phyloP scores from a whole-genome alignment of 2,888 invertebrate species.

The Lycocerus yunnanus region DNA sequence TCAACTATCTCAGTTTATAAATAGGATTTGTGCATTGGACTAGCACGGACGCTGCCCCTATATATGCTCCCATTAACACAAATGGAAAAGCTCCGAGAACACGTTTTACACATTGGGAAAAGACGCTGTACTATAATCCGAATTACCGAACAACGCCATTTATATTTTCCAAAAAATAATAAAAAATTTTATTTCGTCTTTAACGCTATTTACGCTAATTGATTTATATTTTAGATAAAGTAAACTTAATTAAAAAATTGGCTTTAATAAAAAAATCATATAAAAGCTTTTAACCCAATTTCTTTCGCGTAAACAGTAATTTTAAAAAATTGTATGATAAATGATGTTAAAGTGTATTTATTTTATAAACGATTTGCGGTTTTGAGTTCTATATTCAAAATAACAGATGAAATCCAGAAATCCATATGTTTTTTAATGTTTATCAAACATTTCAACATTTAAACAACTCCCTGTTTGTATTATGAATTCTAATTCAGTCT shows the following conservation, averaged over 20 bases:
- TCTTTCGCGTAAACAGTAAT: slow-evolving; percentile 10
- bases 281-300: slow-evolving; percentile 3
- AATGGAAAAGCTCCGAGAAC: slow-evolving; percentile 55
- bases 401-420: slow-evolving; percentile 52
- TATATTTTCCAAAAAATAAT: slow-evolving; percentile 11
- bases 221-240: background rate
- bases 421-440: slow-evolving; percentile 53
- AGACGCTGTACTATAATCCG: slow-evolving; percentile 52
- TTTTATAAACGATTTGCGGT: slow-evolving; percentile 21
- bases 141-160: slow-evolving; percentile 41
- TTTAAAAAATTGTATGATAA: slow-evolving; percentile 19
- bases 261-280: background rate
- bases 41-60: slow-evolving; percentile 43
- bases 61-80: slow-evolving; percentile 53
- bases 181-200: background rate
- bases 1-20: slow-evolving; percentile 38
- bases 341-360: slow-evolving; percentile 25
- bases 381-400: slow-evolving; percentile 27
- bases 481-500: slow-evolving; percentile 51
- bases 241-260: background rate
- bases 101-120: slow-evolving; percentile 55
- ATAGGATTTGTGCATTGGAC: slow-evolving; percentile 50
- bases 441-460: slow-evolving; percentile 54
- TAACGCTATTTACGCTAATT: background rate
- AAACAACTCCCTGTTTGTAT: slow-evolving; percentile 51